phyloP scores from a whole-genome alignment of 2,797 vertebrate genomes.

The Pelobates cultripes region DNA sequence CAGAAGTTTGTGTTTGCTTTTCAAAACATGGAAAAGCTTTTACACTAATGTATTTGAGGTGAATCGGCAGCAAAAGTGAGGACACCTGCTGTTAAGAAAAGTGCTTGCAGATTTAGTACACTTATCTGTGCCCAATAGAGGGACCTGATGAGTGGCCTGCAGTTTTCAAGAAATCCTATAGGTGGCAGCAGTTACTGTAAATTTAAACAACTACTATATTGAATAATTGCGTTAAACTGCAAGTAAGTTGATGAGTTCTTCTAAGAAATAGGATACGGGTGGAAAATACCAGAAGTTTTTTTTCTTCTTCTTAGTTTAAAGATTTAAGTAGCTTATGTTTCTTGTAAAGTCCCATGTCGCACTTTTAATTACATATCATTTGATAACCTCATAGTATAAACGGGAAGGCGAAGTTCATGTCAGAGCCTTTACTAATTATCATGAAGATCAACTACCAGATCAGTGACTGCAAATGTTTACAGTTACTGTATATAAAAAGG shows the following conservation, averaged over 20 bases:
- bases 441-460: neutral
- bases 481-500: conserved; percentile 16
- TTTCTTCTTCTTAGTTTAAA: conserved; percentile 63
- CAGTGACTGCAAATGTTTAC: conserved; percentile 25
- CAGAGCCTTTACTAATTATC: conserved; percentile 23
- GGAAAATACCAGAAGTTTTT: conserved; percentile 67
- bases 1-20: conserved; percentile 70
- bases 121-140: conserved; percentile 60
- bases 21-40: conserved; percentile 76
- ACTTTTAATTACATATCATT: conserved; percentile 63
- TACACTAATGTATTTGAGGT: conserved; percentile 68
- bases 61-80: conserved; percentile 72
- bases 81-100: conserved; percentile 84
- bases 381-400: conserved; percentile 53
- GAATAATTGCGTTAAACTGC: conserved; percentile 55
- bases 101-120: conserved; percentile 68
- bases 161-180: conserved; percentile 67
- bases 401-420: conserved; percentile 4
- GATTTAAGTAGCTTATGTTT: conserved; percentile 67
- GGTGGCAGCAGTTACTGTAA: conserved; percentile 88
- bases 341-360: conserved; percentile 60
- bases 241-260: conserved; percentile 69
- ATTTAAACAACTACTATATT: conserved; percentile 47
- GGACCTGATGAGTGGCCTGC: conserved; percentile 58
- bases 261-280: conserved; percentile 71